Evolutionary conservation across 2,797 vertebrate species (phyloP).

Genomic region (Selene dorsalis): DNA sequence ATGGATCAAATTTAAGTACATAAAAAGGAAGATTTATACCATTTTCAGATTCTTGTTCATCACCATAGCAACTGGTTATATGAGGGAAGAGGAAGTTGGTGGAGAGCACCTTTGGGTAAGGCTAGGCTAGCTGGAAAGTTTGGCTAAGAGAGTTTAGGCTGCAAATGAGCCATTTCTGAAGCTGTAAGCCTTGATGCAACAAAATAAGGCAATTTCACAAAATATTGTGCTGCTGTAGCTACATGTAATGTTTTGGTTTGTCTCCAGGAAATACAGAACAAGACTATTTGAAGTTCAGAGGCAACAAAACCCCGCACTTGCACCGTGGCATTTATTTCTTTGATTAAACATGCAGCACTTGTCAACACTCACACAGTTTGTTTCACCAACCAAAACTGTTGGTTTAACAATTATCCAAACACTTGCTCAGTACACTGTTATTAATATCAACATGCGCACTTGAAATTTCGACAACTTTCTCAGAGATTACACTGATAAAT

Average conservation of each 20-base stretch:
- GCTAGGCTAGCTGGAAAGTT: not conserved
- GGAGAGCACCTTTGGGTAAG: not conserved
- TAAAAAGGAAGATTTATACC: not conserved
- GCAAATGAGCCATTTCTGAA: not conserved
- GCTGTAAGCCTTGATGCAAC: too few species aligned
- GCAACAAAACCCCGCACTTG: not conserved
- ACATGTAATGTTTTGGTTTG: not conserved
- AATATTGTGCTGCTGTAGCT: not conserved
- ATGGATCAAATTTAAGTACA: not conserved
- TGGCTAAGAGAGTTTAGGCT: not conserved
- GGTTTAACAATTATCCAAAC: conserved; percentile 1
- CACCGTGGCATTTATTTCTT: not conserved
- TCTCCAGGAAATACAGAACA: not conserved
- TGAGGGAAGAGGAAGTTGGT: too few species aligned
- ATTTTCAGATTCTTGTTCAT: not conserved
- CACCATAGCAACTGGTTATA: too few species aligned
- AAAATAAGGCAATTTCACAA: conserved; percentile 8
- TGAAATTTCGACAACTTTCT: conserved; percentile 8
- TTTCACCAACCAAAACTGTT: not conserved
- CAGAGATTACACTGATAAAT: conserved; percentile 22
- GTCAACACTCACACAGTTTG: not conserved
- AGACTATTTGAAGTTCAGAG: not conserved
- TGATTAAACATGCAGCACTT: not conserved
- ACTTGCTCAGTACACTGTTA: not conserved
- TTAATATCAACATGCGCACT: conserved; percentile 3